Evolutionary conservation across 2,113 vertebrate species (phyloP).

Genomic region (Gracilinanus agilis): DNA sequence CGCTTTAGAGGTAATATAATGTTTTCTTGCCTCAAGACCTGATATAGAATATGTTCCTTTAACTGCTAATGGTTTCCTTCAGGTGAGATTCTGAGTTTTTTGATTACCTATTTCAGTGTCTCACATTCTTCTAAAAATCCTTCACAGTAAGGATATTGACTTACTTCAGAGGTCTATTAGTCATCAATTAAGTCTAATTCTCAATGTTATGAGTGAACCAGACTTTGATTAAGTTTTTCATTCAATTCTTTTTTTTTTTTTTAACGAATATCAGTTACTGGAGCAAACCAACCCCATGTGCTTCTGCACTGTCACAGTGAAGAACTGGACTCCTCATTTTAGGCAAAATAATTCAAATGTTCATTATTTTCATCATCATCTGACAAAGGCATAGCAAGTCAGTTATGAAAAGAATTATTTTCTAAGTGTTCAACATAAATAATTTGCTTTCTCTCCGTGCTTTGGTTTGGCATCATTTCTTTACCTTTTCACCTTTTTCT

Average conservation of each 20-base stretch:
- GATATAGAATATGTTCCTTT: background rate
- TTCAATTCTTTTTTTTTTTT: background rate
- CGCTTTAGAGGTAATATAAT: background rate
- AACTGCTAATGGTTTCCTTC: background rate
- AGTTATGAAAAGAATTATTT: background rate
- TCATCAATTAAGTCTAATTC: accelerated
- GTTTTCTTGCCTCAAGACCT: background rate
- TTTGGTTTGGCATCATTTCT: background rate
- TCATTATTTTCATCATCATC: background rate
- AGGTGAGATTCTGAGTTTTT: background rate
- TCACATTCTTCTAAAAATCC: background rate
- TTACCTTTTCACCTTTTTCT: conserved; percentile 88
- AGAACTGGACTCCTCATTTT: background rate
- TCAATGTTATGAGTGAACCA: background rate
- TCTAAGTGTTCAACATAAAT: background rate
- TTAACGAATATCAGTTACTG: background rate
- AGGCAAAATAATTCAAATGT: background rate
- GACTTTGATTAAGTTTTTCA: background rate
- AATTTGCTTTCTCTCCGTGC: accelerated
- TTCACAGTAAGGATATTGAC: background rate
- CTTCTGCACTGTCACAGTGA: background rate
- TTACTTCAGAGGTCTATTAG: background rate
- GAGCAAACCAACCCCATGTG: background rate
- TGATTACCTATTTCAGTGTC: background rate
- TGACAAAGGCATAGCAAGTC: accelerated